These are phyloP conservation scores for Phoenicopterus ruber DNA, from an alignment of 2,113 vertebrate species.

Conservation along the genomic window DNA sequence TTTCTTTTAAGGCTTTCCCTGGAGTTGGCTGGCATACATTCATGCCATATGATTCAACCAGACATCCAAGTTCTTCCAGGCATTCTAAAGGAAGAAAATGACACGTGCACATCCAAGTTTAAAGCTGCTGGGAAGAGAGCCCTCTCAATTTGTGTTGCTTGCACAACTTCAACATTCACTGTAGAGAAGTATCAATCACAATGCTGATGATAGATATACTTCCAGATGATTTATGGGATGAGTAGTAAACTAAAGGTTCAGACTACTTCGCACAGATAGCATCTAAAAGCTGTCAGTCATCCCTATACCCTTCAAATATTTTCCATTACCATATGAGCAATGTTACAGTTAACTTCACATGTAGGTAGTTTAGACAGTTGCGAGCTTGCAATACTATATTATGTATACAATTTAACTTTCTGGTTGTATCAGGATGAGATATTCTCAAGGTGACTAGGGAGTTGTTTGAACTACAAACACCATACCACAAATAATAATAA, in stretches of 20 bases:
- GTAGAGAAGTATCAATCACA: neutral
- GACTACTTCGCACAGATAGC: neutral
- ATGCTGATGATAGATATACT: neutral
- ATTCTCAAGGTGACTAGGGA: neutral
- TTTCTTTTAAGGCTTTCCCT: conserved; percentile 95
- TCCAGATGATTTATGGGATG: neutral
- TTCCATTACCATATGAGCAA: neutral
- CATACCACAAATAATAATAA: neutral
- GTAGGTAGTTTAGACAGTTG: neutral
- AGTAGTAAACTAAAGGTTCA: neutral
- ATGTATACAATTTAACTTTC: neutral
- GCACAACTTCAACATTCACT: neutral
- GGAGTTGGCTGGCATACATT: conserved; percentile 96
- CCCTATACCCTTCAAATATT: neutral
- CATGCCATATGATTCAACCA: conserved; percentile 94
- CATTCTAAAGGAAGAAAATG: conserved; percentile 80
- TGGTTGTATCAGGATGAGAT: neutral
- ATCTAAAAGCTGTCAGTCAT: neutral
- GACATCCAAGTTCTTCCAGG: conserved; percentile 93
- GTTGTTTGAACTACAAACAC: neutral
- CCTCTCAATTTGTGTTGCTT: neutral
- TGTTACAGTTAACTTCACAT: neutral
- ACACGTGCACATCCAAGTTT: neutral
- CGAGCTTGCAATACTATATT: neutral
- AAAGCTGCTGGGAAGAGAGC: neutral